These are phyloP conservation scores for Phenacoccus solenopsis DNA, from an alignment of 1,140 invertebrate species.

Conservation along the genomic window DNA sequence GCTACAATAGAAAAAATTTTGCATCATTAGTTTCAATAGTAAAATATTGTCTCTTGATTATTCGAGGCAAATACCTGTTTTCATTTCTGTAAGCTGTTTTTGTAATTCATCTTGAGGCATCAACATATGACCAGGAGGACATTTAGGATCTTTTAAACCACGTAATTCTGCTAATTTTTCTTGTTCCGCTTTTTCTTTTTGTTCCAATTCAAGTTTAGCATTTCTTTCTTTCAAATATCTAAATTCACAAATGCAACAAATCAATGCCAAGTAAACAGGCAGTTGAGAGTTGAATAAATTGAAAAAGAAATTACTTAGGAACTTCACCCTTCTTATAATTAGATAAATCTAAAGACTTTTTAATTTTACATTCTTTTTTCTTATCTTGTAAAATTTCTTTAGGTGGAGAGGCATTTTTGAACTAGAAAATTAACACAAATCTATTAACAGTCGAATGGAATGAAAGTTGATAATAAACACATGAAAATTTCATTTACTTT, in stretches of 20 bases:
- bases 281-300: neutral
- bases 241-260: neutral
- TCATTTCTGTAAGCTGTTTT: neutral
- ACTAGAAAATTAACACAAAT: too few relatives aligned
- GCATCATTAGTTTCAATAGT: neutral
- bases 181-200: neutral
- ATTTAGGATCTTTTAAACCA: conserved; percentile 4
- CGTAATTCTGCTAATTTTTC: neutral
- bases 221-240: conserved; percentile 11
- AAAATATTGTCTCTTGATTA: too few relatives aligned
- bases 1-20: neutral
- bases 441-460: too few relatives aligned
- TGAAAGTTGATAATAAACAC: neutral
- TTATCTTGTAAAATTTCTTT: neutral
- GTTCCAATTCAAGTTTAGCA: neutral
- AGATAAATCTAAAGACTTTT: neutral
- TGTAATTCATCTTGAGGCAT: neutral
- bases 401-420: neutral
- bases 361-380: neutral
- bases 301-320: neutral
- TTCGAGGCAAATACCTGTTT: neutral
- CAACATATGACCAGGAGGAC: conserved; percentile 4
- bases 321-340: neutral
- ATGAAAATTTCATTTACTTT: neutral
- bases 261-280: neutral